Evolutionary conservation across 2,113 vertebrate species (phyloP).

Genomic region (Albula glossodonta): DNA sequence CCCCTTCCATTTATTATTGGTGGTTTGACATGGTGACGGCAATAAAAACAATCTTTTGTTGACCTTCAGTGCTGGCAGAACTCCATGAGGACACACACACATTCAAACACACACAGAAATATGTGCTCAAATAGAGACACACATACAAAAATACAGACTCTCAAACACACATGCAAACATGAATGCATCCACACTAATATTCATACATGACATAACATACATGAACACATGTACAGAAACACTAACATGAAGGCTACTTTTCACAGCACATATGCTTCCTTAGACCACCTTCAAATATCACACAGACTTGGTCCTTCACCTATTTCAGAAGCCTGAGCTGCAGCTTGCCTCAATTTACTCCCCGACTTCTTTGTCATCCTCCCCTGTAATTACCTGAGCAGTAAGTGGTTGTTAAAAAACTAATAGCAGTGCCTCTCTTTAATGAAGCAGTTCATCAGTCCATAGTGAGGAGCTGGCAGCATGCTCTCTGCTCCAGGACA

Average conservation of each 20-base stretch:
- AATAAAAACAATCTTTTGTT: background rate
- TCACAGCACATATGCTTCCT: background rate
- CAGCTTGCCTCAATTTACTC: background rate
- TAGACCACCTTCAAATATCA: background rate
- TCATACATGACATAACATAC: too few species aligned
- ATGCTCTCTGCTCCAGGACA: background rate
- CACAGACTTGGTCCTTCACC: background rate
- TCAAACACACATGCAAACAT: conserved; percentile 6
- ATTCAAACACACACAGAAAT: background rate
- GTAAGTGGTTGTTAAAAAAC: background rate
- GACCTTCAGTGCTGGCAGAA: background rate
- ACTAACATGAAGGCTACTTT: background rate
- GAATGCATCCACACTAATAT: too few species aligned
- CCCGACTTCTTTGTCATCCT: background rate
- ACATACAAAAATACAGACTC: background rate
- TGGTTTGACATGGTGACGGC: conserved; percentile 6
- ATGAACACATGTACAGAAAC: background rate
- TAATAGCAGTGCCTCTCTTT: background rate
- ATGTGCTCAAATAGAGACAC: background rate
- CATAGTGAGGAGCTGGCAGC: background rate
- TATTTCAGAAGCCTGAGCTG: background rate
- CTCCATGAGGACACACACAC: background rate
- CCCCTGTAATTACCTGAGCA: background rate
- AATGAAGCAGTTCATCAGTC: background rate
- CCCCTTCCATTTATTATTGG: background rate